phyloP scores from a whole-genome alignment of 2,797 vertebrate genomes.

The Rallus crepitans region DNA sequence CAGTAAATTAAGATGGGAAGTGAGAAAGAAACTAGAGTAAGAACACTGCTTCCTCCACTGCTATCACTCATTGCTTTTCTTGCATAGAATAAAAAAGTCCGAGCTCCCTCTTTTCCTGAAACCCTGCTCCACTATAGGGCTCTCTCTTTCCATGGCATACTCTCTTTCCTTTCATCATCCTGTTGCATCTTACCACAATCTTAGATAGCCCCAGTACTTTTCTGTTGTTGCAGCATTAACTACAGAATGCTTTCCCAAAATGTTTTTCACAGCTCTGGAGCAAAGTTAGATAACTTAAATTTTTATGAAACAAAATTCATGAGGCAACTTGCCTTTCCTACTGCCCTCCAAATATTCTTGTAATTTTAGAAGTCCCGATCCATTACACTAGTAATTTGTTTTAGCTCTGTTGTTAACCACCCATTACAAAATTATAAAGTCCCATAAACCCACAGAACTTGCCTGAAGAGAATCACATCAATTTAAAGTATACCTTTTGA shows the following conservation, averaged over 20 bases:
- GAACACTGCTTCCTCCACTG: conserved; percentile 44
- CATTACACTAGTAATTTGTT: not conserved
- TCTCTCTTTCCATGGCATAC: not conserved
- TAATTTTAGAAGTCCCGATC: not conserved
- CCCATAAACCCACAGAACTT: not conserved
- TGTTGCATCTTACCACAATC: not conserved
- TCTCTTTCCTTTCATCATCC: not conserved
- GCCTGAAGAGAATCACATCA: not conserved
- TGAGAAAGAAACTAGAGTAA: conserved; percentile 50
- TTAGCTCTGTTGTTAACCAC: not conserved
- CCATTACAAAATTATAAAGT: not conserved
- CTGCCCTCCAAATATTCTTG: not conserved
- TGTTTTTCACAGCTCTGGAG: not conserved
- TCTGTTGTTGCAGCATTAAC: not conserved
- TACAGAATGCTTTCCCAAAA: not conserved
- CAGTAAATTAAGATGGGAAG: conserved; percentile 18
- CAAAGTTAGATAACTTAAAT: not conserved
- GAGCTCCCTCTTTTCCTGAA: not conserved
- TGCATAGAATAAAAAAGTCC: not conserved
- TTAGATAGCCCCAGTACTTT: not conserved
- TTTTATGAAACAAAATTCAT: not conserved
- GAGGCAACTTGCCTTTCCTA: not conserved
- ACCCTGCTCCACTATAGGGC: not conserved
- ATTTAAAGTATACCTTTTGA: not conserved
- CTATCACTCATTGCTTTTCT: not conserved